Percentiles rank a stretch among this genome's conserved stretches.
These are phyloP conservation scores for Melieria picta DNA, from an alignment of 2,888 invertebrate species.

Conservation along the genomic window DNA sequence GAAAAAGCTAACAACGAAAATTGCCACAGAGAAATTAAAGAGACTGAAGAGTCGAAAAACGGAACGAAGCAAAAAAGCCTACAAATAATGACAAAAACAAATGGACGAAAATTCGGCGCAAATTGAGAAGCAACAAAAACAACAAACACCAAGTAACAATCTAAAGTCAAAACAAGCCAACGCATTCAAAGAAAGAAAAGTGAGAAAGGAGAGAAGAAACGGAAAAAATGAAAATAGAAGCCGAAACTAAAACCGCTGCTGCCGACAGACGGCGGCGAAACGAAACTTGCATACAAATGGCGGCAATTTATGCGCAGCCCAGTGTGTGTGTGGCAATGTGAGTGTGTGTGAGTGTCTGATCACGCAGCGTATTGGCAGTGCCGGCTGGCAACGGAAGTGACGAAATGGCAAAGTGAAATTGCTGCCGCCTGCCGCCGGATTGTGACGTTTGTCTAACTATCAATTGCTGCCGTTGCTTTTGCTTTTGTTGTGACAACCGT, in stretches of 20 bases:
- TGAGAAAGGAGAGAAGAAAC: background rate
- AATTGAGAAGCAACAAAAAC: slow-evolving; percentile 4
- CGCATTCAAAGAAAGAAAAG: background rate
- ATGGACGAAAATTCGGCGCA: background rate
- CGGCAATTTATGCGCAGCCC: background rate
- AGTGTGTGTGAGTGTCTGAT: background rate
- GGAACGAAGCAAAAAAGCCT: background rate
- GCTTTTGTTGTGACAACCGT: too few species aligned
- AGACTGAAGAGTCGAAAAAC: too few species aligned
- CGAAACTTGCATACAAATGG: background rate
- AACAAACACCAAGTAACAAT: background rate
- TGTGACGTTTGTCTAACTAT: too few species aligned
- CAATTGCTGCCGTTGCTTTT: too few species aligned
- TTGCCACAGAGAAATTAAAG: too few species aligned
- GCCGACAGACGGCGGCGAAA: background rate
- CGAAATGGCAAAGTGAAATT: too few species aligned
- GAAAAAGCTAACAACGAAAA: background rate
- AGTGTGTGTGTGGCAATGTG: background rate
- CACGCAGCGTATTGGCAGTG: background rate
- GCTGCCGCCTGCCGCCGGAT: too few species aligned
- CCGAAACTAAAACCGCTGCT: slow-evolving; percentile 16
- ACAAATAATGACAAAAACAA: background rate
- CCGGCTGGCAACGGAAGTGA: too few species aligned
- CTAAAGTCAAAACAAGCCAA: too few species aligned
- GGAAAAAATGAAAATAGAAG: background rate